Conservation (phyloP, 2,888 invertebrate genomes). For the Salpingus planirostris region DNA sequence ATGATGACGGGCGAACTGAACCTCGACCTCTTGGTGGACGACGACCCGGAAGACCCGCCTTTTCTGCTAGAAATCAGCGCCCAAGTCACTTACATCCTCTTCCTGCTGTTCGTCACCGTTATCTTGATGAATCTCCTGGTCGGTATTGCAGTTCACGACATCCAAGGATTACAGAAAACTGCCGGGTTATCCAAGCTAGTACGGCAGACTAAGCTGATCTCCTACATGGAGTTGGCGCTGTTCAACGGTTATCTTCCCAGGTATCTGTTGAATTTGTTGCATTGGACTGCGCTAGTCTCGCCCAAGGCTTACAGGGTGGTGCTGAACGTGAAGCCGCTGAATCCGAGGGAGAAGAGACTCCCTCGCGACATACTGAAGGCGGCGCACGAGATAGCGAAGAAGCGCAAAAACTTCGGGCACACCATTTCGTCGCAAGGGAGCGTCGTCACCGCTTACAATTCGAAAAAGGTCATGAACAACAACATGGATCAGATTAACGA, state of each 20-base stretch:
- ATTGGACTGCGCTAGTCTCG: conserved; percentile 70
- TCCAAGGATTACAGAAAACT: conserved; percentile 76
- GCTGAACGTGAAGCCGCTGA: conserved; percentile 71
- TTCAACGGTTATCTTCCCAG: conserved; percentile 73
- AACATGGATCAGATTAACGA: conserved; percentile 42
- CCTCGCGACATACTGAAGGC: conserved; percentile 71
- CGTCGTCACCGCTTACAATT: conserved; percentile 48
- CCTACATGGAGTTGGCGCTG: conserved; percentile 73
- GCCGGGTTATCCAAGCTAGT: conserved; percentile 77
- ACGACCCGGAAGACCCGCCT: conserved; percentile 67
- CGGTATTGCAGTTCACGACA: conserved; percentile 82
- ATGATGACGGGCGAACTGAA: conserved; percentile 87
- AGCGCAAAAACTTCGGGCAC: conserved; percentile 60
- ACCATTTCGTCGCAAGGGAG: conserved; percentile 56
- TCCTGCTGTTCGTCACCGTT: conserved; percentile 74
- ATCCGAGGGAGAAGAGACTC: conserved; percentile 72
- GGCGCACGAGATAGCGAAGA: conserved; percentile 73
- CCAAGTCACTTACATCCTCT: conserved; percentile 72
- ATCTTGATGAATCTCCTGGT: conserved; percentile 79
- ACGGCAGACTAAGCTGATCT: conserved; percentile 77
- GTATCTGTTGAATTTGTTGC: conserved; percentile 62
- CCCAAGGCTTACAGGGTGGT: conserved; percentile 77
- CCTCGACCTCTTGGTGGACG: conserved; percentile 64
- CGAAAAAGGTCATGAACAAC: conserved; percentile 52
- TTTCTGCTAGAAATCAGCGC: conserved; percentile 71